phyloP scores from a whole-genome alignment of 2,888 invertebrate genomes.

The Diarsia mendica region DNA sequence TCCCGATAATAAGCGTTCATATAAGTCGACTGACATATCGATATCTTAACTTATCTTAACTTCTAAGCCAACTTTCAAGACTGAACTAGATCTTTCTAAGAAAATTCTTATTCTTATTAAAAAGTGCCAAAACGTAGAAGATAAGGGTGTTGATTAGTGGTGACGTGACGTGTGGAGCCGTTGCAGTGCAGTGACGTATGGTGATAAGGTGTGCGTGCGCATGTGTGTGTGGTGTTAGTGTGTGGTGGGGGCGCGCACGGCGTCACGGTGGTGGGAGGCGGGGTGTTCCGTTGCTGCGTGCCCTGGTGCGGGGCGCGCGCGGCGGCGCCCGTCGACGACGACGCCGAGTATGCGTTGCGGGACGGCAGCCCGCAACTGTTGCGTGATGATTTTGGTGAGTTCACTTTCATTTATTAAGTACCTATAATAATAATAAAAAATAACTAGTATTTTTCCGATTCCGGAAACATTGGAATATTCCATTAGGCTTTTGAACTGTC shows the following conservation, averaged over 20 bases:
- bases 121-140: slow-evolving; percentile 72
- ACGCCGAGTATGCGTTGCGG: slow-evolving; percentile 88
- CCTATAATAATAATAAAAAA: too few species aligned
- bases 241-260: slow-evolving; percentile 78
- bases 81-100: slow-evolving; percentile 79
- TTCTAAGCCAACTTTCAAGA: slow-evolving; percentile 82
- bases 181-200: slow-evolving; percentile 64
- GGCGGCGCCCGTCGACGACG: slow-evolving; percentile 92
- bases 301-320: slow-evolving; percentile 94
- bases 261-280: slow-evolving; percentile 93
- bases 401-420: slow-evolving; percentile 16
- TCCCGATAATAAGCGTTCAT: slow-evolving; percentile 63
- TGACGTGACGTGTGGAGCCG: slow-evolving; percentile 54
- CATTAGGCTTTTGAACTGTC: not conserved
- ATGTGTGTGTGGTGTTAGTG: slow-evolving; percentile 57
- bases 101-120: slow-evolving; percentile 67
- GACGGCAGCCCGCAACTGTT: slow-evolving; percentile 85
- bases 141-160: slow-evolving; percentile 43
- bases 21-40: slow-evolving; percentile 84
- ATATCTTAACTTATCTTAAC: slow-evolving; percentile 75
- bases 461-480: not conserved
- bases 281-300: slow-evolving; percentile 95
- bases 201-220: slow-evolving; percentile 60
- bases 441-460: too few species aligned
- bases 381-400: slow-evolving; percentile 84